These are phyloP conservation scores for Pseudopodoces humilis DNA, from an alignment of 2,113 vertebrate genomes.

Conservation along the genomic window DNA sequence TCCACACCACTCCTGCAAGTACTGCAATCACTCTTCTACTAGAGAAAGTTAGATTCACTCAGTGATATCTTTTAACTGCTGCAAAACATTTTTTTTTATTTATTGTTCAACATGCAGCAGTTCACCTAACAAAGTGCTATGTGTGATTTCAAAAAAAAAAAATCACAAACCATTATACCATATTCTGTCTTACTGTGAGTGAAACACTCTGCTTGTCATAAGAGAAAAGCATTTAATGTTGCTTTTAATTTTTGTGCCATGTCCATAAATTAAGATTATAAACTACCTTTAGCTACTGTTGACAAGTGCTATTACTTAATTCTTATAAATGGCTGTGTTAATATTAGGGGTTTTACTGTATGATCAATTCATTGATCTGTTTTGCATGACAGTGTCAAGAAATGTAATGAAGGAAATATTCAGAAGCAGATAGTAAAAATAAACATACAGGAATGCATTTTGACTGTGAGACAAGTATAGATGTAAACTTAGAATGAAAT, in stretches of 20 bases:
- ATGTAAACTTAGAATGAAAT: constrained; percentile 18
- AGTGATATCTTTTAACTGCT: not conserved
- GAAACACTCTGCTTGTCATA: not conserved
- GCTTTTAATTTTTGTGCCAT: not conserved
- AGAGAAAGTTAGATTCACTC: not conserved
- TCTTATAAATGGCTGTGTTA: not conserved
- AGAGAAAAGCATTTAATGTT: not conserved
- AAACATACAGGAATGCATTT: constrained; percentile 3
- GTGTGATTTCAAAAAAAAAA: not conserved
- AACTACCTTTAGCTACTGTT: not conserved
- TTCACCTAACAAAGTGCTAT: not conserved
- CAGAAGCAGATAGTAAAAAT: constrained; percentile 1
- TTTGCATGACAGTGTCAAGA: not conserved
- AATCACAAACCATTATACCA: not conserved
- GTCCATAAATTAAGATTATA: not conserved
- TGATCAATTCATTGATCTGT: not conserved
- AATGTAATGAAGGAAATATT: not conserved
- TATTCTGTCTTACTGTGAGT: not conserved
- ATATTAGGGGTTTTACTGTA: not conserved
- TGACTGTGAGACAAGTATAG: constrained; percentile 1
- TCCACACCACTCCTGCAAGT: not conserved
- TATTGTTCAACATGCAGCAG: not conserved
- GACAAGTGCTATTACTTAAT: not conserved
- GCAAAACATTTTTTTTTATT: not conserved
- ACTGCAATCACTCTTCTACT: not conserved